Evolutionary conservation across 2,797 vertebrate species (phyloP), one percentile per base, ranked within the genome.

Genomic region (Sebastes oblongus): DNA sequence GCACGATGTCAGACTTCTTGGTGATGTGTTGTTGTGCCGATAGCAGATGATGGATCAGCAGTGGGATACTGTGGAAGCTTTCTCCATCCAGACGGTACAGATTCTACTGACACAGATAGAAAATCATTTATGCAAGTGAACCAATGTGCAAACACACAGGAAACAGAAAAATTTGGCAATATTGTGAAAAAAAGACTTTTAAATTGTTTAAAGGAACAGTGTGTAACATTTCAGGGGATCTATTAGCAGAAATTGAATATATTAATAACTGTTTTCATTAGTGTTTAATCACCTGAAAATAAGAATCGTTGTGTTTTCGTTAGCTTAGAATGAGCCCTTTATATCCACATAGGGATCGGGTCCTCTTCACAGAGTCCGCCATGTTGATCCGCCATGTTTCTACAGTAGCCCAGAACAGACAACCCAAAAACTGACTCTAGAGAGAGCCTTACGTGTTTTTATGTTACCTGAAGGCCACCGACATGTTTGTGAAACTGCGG

Each of bases 61-160:
- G 91, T 0, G 98, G 98, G 72, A 99, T 89, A 29, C 94, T 97
- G 78, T 88, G 80, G 80, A 98, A 99, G 27, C 96, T 83, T 0
- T 98, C 97, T 5, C 97, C 97, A 82, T 99, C 98, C 87, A 99
- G 93, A 30, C 97, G 97, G 90, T 97, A 99, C 88, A 96, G 64
- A 89, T 96, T 96, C 98, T 98, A 80, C 78, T 89, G 86, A 82
- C 90, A 84, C 78, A 83, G 32, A 83, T 22, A 30, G 59, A 77
- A 56, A 90, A 80, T 9, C 25, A 62, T 62, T 77, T 58, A 66
- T 25, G 78, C 30, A 60, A 5, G 50, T 32, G 9, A 79, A 42
- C 16, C 1, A 5, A 62, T 52, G 22, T 61, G 32, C 24, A 75
- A 46, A 55, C 22, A 68, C 2, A n/a, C 8, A 78, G 34, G 7